Evolutionary conservation across 2,113 vertebrate species (phyloP), one percentile per base, ranked within the genome.

Genomic region (Hippocampus abdominalis): DNA sequence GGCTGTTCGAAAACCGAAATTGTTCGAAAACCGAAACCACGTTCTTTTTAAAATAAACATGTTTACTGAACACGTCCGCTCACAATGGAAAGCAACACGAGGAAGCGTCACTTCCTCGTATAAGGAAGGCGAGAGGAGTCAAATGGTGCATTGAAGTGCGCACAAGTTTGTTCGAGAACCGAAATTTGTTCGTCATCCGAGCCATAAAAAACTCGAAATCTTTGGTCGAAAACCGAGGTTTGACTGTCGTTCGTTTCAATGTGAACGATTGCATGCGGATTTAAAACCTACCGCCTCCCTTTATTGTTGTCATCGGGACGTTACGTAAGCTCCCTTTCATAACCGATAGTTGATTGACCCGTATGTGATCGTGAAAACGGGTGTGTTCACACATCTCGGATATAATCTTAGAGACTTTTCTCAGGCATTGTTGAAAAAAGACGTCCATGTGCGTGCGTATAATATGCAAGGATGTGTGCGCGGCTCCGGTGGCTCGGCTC

Each of bases 261-360:
- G 16, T 51, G 27, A 27, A 44, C 13, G 62, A 75, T 3, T 36
- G 7, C 49, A 56, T 63, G 25, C 64, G 53, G 65, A 59, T 68
- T 36, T 21, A 3, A 48, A 73, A 65, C 40, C 49, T 53, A 27
- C 23, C 68, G 69, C 10, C 39, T 68, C 64, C 70, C 70, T 72
- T 66, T 53, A 46, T 70, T 71, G 60, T 77, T 57, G 39, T 1
- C 23, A 61, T 40, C 12, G 21, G 15, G 64, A 29, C 23, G 54
- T 81, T 81, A 49, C 63, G 68, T 67, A 83, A 78, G 62, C 21
- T 25, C 1, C 70, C 21, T 66, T 72, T 74, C 60, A 68, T 49
- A 65, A 39, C 70, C 36, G 56, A 0, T 3, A 60, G 60, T 64
- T 46, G 56, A 73, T 40, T 57, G 48, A 23, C 20, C 48, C 10